Evolutionary conservation across 1,140 invertebrate species (phyloP).

Genomic region (Anastatus disparis): DNA sequence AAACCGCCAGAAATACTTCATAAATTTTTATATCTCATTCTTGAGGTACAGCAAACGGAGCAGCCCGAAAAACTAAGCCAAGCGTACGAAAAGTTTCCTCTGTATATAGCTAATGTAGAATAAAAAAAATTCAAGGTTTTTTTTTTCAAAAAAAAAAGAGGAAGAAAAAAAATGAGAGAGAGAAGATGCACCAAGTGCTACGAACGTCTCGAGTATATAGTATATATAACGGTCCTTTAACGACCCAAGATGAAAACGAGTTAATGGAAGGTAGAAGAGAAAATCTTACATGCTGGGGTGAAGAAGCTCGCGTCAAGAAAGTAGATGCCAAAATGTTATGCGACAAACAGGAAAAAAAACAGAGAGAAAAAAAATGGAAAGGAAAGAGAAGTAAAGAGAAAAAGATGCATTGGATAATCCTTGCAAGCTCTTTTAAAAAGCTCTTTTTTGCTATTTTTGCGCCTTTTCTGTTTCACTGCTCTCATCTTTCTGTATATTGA

Average conservation of each 20-base stretch:
- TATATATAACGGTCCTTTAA: slow-evolving; percentile 49
- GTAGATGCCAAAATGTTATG: too few species aligned
- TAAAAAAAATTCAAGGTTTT: too few species aligned
- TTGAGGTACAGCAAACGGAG: too few species aligned
- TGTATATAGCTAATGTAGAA: too few species aligned
- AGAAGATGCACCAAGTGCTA: not conserved
- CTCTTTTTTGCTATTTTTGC: slow-evolving; percentile 29
- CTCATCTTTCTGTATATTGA: too few species aligned
- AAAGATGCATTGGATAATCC: slow-evolving; percentile 36
- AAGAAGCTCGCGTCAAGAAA: slow-evolving; percentile 39
- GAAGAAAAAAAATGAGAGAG: not conserved
- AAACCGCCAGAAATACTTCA: too few species aligned
- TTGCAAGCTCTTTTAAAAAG: slow-evolving; percentile 40
- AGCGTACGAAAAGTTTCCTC: too few species aligned
- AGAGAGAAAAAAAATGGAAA: not conserved
- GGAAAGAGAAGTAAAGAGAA: not conserved
- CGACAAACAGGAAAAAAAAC: slow-evolving; percentile 26
- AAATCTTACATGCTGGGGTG: slow-evolving; percentile 44
- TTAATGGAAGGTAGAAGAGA: slow-evolving; percentile 59
- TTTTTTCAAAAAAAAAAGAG: too few species aligned
- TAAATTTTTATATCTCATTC: too few species aligned
- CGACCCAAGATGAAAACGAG: slow-evolving; percentile 50
- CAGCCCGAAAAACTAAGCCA: too few species aligned
- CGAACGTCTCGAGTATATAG: not conserved
- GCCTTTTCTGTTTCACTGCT: not conserved